These are phyloP conservation scores for Danionella dracula DNA, from an alignment of 2,797 vertebrate species.

Conservation along the genomic window DNA sequence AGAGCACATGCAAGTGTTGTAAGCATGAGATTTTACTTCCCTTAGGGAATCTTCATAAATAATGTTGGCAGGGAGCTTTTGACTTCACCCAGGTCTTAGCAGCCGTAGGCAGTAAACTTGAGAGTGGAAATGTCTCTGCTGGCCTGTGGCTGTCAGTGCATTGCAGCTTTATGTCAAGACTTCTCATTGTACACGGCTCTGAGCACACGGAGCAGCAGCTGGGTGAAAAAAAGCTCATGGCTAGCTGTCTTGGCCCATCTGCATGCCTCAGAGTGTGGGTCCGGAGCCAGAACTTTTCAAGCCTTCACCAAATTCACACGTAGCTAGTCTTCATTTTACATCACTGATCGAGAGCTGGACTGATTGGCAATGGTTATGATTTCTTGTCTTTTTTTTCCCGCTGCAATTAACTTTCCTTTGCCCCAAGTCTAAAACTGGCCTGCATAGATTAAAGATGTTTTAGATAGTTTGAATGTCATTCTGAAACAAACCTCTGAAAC, in stretches of 20 bases:
- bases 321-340: constrained; percentile 15
- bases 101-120: neutral
- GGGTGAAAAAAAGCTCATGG: constrained; percentile 14
- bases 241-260: constrained; percentile 42
- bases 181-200: constrained; percentile 22
- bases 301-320: constrained; percentile 14
- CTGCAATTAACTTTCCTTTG: constrained; percentile 68
- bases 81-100: constrained; percentile 24
- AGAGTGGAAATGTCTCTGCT: constrained; percentile 23
- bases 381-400: constrained; percentile 55
- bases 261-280: neutral
- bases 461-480: constrained; percentile 55
- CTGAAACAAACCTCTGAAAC: constrained; percentile 45
- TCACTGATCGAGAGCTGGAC: constrained; percentile 30
- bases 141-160: constrained; percentile 31
- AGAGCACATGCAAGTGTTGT: too few species aligned
- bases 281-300: constrained; percentile 20
- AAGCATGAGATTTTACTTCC: constrained; percentile 12
- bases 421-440: constrained; percentile 68
- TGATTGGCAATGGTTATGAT: constrained; percentile 24
- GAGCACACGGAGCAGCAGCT: constrained; percentile 27
- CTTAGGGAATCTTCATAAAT: constrained; percentile 42
- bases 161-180: constrained; percentile 24
- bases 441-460: constrained; percentile 69
- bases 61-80: constrained; percentile 35